These are phyloP conservation scores for Gymnothorax javanicus DNA, from an alignment of 2,797 vertebrate genomes.

Conservation along the genomic window DNA sequence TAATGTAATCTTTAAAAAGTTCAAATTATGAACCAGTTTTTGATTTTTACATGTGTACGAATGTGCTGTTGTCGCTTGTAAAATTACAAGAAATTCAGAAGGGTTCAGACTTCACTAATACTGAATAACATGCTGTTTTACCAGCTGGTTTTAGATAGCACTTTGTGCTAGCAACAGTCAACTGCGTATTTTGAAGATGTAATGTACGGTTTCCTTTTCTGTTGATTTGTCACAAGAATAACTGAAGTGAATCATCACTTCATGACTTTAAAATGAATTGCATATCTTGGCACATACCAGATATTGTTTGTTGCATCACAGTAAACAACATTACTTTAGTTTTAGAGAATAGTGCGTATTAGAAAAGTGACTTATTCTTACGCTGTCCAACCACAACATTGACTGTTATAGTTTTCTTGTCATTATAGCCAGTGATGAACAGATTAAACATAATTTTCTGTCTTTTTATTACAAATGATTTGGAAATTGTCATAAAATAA, in stretches of 20 bases:
- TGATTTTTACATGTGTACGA: neutral
- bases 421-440: neutral
- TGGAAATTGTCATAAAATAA: neutral
- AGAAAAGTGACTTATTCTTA: neutral
- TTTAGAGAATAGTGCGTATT: neutral
- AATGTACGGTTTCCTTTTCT: neutral
- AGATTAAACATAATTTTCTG: neutral
- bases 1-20: slow-evolving; percentile 4
- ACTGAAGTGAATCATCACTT: neutral
- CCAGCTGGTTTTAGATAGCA: neutral
- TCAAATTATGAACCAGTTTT: neutral
- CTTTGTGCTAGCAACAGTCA: neutral
- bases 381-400: neutral
- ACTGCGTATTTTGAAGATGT: neutral
- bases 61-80: neutral
- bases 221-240: neutral
- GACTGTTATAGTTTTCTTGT: neutral
- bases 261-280: neutral
- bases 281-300: neutral
- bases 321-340: neutral
- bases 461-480: neutral
- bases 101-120: neutral
- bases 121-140: neutral
- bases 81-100: neutral
- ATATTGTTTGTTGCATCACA: neutral